A percentile compares a stretch with the other conserved stretches of the same genome.
Evolutionary conservation across 2,113 vertebrate species (phyloP).

Genomic region (Struthio camelus): DNA sequence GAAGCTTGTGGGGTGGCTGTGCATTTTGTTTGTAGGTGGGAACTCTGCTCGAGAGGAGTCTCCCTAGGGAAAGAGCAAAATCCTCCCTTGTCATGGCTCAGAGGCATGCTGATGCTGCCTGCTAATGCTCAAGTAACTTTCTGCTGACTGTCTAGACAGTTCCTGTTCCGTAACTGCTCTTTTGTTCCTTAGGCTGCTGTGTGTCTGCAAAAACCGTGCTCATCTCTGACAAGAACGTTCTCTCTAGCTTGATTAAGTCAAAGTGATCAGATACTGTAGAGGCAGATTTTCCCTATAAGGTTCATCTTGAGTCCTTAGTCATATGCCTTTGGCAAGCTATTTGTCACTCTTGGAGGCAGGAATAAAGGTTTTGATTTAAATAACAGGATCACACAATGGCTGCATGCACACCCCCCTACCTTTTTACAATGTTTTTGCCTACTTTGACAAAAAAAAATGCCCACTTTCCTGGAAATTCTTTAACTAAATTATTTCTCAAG

Average conservation of each 20-base stretch:
- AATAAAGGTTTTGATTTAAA: conserved; percentile 17
- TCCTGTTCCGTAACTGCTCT: not conserved
- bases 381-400: not conserved
- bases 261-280: conserved; percentile 27
- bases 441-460: not conserved
- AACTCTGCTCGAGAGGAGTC: not conserved
- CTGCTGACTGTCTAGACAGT: conserved; percentile 48
- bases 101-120: conserved; percentile 23
- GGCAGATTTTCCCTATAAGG: conserved; percentile 17
- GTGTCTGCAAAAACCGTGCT: conserved; percentile 8
- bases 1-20: not conserved
- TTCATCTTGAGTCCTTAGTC: not conserved
- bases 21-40: conserved; percentile 3
- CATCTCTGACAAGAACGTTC: not conserved
- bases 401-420: not conserved
- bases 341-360: not conserved
- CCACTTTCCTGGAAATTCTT: not conserved
- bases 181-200: not conserved
- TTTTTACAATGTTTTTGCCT: not conserved
- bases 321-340: not conserved
- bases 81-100: not conserved
- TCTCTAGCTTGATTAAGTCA: conserved; percentile 16
- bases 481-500: not conserved
- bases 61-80: not conserved
- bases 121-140: conserved; percentile 37